Conservation (phyloP, 2,888 invertebrate genomes). For the Leptopterna dolabrata region DNA sequence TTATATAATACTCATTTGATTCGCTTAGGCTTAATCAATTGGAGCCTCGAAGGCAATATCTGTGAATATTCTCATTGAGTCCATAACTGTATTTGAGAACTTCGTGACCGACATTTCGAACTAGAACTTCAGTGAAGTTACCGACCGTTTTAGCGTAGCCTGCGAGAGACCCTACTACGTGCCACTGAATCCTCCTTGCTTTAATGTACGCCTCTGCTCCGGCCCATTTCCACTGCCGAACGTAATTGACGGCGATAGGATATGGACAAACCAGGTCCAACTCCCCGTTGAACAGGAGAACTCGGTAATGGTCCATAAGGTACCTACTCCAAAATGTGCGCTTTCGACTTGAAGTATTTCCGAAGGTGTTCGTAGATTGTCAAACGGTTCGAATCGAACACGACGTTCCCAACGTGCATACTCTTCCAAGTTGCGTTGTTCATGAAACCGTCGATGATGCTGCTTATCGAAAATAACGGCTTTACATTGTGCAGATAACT, state of each 20-base stretch:
- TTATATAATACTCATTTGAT: too few species aligned
- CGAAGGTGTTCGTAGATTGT: slow-evolving; percentile 77
- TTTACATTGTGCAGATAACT: slow-evolving; percentile 77
- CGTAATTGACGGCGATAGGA: slow-evolving; percentile 73
- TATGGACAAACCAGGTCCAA: slow-evolving; percentile 93
- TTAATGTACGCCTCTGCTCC: slow-evolving; percentile 75
- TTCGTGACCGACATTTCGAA: slow-evolving; percentile 85
- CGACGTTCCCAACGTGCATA: slow-evolving; percentile 85
- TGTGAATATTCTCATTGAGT: not conserved
- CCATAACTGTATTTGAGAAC: slow-evolving; percentile 74
- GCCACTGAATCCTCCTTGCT: slow-evolving; percentile 77
- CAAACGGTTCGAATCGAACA: slow-evolving; percentile 72
- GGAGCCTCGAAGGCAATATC: not conserved
- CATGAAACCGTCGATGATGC: slow-evolving; percentile 67
- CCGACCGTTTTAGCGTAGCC: slow-evolving; percentile 81
- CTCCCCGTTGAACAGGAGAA: slow-evolving; percentile 89
- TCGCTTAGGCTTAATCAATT: too few species aligned
- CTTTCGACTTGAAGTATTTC: slow-evolving; percentile 83
- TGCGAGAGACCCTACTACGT: slow-evolving; percentile 73
- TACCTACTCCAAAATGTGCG: slow-evolving; percentile 77
- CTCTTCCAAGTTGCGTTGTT: slow-evolving; percentile 71
- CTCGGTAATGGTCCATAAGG: slow-evolving; percentile 75
- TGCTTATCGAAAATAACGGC: slow-evolving; percentile 65
- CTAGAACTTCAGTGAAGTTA: slow-evolving; percentile 78
- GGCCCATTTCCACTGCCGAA: slow-evolving; percentile 71